These are phyloP conservation scores for Charanyca ferruginea DNA, from an alignment of 2,888 invertebrate species.

Conservation along the genomic window DNA sequence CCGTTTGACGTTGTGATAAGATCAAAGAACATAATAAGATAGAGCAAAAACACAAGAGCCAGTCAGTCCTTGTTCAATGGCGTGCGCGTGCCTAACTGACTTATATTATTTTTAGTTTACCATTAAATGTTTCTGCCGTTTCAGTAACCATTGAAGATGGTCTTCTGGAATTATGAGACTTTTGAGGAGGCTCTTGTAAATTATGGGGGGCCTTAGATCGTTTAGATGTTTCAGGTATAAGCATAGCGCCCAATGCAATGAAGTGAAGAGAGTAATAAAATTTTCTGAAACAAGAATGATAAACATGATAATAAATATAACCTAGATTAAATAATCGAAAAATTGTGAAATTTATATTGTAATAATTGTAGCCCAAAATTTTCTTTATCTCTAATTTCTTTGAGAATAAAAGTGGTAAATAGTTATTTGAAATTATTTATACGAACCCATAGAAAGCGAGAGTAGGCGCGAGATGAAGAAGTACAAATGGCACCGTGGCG, in stretches of 20 bases:
- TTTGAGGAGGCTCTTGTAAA: constrained; percentile 67
- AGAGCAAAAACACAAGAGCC: constrained; percentile 4
- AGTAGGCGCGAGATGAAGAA: constrained; percentile 96
- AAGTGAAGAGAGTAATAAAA: constrained; percentile 90
- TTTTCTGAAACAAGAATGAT: constrained; percentile 84
- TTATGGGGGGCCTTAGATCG: constrained; percentile 37
- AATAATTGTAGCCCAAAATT: not conserved
- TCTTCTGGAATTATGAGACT: constrained; percentile 67
- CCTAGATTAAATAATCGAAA: not conserved
- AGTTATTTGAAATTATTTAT: not conserved
- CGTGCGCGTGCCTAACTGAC: not conserved
- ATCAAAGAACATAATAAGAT: constrained; percentile 7
- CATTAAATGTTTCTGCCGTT: constrained; percentile 74
- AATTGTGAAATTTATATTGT: not conserved
- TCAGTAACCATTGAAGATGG: constrained; percentile 58
- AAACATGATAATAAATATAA: constrained; percentile 5
- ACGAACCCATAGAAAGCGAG: constrained; percentile 95
- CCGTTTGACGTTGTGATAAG: constrained; percentile 17
- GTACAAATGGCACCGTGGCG: constrained; percentile 97
- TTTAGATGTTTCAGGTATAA: constrained; percentile 78
- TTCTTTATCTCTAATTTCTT: not conserved
- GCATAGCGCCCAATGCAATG: constrained; percentile 85
- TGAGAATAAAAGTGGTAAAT: not conserved
- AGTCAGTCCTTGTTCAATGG: not conserved
- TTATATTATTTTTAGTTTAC: constrained; percentile 76